Evolutionary conservation across 2,888 invertebrate genomes (phyloP).

Genomic region (Amiota communis): DNA sequence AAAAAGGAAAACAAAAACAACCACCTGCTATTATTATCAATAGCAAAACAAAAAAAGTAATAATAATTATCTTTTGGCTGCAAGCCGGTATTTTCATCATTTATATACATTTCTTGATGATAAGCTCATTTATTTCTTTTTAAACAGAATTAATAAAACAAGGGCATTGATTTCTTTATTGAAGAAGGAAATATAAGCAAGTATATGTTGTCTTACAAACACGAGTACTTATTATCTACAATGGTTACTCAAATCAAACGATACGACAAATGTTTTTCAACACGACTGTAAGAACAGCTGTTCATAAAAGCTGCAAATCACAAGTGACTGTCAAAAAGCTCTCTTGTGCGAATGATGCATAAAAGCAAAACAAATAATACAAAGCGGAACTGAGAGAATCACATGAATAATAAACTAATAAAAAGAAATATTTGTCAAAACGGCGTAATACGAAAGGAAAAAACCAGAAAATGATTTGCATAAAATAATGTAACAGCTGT

Average conservation of each 20-base stretch:
- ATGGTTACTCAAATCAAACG: no score
- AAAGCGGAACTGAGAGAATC: neutral
- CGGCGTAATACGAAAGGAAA: neutral
- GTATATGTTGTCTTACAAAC: no score
- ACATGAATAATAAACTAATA: neutral
- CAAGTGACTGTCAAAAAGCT: conserved; percentile 12
- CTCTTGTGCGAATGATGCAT: neutral
- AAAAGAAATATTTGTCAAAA: neutral
- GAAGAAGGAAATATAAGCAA: neutral
- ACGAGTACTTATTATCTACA: no score
- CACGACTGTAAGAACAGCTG: conserved; percentile 1
- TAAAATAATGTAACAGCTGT: neutral
- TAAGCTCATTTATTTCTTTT: no score
- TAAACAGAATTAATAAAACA: no score
- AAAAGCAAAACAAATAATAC: conserved; percentile 4
- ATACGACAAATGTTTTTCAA: neutral
- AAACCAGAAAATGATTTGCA: no score
- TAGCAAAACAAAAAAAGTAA: neutral
- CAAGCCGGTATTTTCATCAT: no score
- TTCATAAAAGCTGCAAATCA: neutral
- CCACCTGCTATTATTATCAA: neutral
- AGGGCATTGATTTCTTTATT: no score
- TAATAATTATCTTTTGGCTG: neutral
- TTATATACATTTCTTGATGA: no score
- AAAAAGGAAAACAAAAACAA: neutral